Evolutionary conservation across 2,888 invertebrate species (phyloP).

Genomic region (Drosophila meridiana): DNA sequence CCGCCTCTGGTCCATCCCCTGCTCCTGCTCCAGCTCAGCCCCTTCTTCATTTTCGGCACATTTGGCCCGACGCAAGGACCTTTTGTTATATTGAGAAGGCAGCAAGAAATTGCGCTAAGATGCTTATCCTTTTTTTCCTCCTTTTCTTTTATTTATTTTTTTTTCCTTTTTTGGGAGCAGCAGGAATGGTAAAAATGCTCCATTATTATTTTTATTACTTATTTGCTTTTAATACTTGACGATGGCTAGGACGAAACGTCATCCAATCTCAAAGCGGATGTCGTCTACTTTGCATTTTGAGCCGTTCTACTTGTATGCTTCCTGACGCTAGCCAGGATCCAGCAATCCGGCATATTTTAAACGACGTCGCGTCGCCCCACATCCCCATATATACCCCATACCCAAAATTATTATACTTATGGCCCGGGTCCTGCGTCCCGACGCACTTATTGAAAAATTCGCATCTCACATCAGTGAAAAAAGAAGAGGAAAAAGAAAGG

Average conservation of each 20-base stretch:
- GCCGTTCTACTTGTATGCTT: conserved; percentile 81
- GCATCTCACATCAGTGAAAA: conserved; percentile 54
- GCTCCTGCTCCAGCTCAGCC: conserved; percentile 4
- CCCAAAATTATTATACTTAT: conserved; percentile 68
- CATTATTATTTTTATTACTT: conserved; percentile 81
- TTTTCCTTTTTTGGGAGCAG: conserved; percentile 52
- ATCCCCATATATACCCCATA: conserved; percentile 9
- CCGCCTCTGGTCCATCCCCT: background rate
- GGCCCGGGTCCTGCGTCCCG: conserved; percentile 48
- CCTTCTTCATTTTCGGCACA: conserved; percentile 72
- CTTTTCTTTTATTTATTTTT: conserved; percentile 19
- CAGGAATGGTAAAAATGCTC: conserved; percentile 80
- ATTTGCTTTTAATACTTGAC: conserved; percentile 81
- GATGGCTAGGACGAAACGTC: conserved; percentile 69
- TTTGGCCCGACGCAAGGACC: conserved; percentile 79
- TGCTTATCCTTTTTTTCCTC: conserved; percentile 76
- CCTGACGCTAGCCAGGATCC: conserved; percentile 65
- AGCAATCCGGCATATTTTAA: conserved; percentile 78
- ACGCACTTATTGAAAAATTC: conserved; percentile 80
- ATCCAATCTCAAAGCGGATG: conserved; percentile 81
- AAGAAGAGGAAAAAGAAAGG: conserved; percentile 1
- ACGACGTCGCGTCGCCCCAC: conserved; percentile 56
- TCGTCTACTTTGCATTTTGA: conserved; percentile 81
- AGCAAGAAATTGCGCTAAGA: conserved; percentile 81
- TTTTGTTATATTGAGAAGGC: conserved; percentile 81